Percentiles rank a stretch among this genome's conserved stretches.
Conservation (phyloP, 2,888 invertebrate species). For the Subacronicta megacephala region DNA sequence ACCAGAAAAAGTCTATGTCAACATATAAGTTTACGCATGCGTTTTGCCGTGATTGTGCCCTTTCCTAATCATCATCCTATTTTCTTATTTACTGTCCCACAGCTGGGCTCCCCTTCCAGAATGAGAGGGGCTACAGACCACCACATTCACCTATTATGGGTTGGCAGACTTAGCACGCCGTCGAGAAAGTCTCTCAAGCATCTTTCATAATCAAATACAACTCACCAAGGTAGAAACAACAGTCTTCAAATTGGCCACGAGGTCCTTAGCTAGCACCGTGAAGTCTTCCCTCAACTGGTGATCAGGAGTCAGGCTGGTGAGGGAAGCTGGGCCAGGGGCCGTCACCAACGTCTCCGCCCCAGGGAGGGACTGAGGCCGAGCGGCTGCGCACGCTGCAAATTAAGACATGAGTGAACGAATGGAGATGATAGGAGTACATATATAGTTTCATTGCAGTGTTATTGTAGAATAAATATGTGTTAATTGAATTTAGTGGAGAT, state of each 20-base stretch:
- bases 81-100: too few relatives aligned
- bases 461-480: background rate
- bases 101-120: too few relatives aligned
- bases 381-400: constrained; percentile 83
- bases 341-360: constrained; percentile 83
- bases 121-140: too few relatives aligned
- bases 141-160: too few relatives aligned
- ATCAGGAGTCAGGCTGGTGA: constrained; percentile 83
- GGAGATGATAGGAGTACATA: constrained; percentile 12
- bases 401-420: constrained; percentile 21
- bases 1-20: too few relatives aligned
- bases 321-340: constrained; percentile 74
- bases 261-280: constrained; percentile 91
- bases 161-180: too few relatives aligned
- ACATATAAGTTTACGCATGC: too few relatives aligned
- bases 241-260: constrained; percentile 91
- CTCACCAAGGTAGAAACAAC: constrained; percentile 86
- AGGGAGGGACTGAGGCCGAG: constrained; percentile 89
- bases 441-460: too few relatives aligned
- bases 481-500: background rate
- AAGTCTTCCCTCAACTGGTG: constrained; percentile 91
- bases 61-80: too few relatives aligned
- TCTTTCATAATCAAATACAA: too few relatives aligned
- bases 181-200: too few relatives aligned
- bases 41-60: too few relatives aligned